phyloP scores from a whole-genome alignment of 1,140 invertebrate genomes.

The Pseudomyrmex gracilis region DNA sequence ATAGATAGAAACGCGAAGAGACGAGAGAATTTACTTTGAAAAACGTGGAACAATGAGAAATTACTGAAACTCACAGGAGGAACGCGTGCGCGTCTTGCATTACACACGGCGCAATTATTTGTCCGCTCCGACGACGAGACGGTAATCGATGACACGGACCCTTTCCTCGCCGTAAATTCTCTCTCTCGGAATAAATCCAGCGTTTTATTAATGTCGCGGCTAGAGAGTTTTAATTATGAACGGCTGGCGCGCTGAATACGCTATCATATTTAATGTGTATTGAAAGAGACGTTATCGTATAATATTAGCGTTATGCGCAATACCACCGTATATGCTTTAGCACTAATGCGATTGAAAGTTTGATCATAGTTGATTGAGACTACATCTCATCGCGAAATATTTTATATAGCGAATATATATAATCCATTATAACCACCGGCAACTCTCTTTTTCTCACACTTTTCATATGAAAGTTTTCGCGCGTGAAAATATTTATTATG shows the following conservation, averaged over 20 bases:
- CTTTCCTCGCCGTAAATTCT: conserved; percentile 18
- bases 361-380: conserved; percentile 36
- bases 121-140: conserved; percentile 17
- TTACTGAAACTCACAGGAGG: background rate
- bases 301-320: conserved; percentile 19
- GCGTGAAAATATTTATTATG: conserved; percentile 10
- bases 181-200: conserved; percentile 41
- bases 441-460: background rate
- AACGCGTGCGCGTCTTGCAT: background rate
- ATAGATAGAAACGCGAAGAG: background rate
- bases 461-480: too few relatives aligned
- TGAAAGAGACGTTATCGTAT: conserved; percentile 48
- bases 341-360: conserved; percentile 52
- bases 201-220: conserved; percentile 51
- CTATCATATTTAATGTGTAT: conserved; percentile 38
- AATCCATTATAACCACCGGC: conserved; percentile 23
- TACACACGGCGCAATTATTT: conserved; percentile 33
- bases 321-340: background rate
- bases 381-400: conserved; percentile 36
- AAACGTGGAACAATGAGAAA: conserved; percentile 30
- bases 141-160: conserved; percentile 47
- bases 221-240: conserved; percentile 56
- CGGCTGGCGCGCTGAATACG: background rate
- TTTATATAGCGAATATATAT: conserved; percentile 29
- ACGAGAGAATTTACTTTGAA: conserved; percentile 3